phyloP scores from a whole-genome alignment of 2,888 invertebrate genomes.

The Artemia sp. region DNA sequence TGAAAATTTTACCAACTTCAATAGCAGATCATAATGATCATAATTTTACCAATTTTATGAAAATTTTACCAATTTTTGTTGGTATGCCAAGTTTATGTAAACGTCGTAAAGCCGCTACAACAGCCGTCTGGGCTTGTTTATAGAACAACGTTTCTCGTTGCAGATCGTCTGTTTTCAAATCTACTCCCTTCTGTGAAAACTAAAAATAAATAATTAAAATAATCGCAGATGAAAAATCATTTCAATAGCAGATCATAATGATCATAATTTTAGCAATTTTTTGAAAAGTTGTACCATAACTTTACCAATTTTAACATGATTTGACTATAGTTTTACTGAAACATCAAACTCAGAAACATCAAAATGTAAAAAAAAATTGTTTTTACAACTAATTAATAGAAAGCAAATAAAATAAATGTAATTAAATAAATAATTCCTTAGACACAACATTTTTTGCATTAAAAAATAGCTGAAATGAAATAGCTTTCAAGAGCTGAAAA shows the following conservation, averaged over 20 bases:
- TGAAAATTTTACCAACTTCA: not conserved
- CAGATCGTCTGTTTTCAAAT: conserved; percentile 49
- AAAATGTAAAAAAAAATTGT: too few species aligned
- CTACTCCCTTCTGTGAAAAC: conserved; percentile 6
- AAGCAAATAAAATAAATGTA: too few species aligned
- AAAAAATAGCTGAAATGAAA: not conserved
- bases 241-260: not conserved
- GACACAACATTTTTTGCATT: not conserved
- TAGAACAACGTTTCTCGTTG: conserved; percentile 73
- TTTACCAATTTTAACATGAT: too few species aligned
- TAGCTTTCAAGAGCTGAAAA: too few species aligned
- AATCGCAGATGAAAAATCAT: not conserved
- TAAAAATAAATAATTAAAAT: conserved; percentile 12
- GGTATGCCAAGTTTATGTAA: conserved; percentile 55
- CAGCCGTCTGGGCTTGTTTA: conserved; percentile 70
- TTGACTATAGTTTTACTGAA: too few species aligned
- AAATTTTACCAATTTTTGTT: conserved; percentile 38
- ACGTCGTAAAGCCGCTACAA: conserved; percentile 56
- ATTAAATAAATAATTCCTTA: not conserved
- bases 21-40: not conserved
- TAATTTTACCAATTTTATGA: too few species aligned
- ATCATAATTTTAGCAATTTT: too few species aligned
- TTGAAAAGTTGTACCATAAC: too few species aligned
- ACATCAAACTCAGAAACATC: too few species aligned
- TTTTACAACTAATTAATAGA: too few species aligned